Evolutionary conservation across 2,888 invertebrate species (phyloP).

Genomic region (Pecten maximus): DNA sequence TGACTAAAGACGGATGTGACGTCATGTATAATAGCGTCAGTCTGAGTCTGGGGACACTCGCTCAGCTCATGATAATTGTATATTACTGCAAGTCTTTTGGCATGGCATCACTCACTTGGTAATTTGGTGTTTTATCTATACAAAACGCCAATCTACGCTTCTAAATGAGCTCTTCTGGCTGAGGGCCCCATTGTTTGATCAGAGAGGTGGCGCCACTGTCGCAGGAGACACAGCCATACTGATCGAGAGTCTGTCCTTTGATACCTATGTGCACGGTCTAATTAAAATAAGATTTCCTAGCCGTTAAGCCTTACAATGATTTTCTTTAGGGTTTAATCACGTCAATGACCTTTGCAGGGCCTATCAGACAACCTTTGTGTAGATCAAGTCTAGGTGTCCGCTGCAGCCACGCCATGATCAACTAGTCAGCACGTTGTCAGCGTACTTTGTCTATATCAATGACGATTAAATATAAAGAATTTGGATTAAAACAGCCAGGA

Average conservation of each 20-base stretch:
- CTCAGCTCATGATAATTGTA: background rate
- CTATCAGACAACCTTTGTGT: background rate
- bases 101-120: background rate
- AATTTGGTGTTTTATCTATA: background rate
- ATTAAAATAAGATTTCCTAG: background rate
- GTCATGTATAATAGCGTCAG: background rate
- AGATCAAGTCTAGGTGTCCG: background rate
- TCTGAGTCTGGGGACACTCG: background rate
- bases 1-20: background rate
- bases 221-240: background rate
- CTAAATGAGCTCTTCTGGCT: background rate
- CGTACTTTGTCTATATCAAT: background rate
- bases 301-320: background rate
- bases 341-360: background rate
- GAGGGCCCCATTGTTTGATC: background rate
- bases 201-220: slow-evolving; percentile 13
- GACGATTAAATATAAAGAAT: background rate
- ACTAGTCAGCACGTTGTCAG: background rate
- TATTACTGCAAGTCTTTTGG: background rate
- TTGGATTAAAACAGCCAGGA: background rate
- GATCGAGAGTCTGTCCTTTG: background rate
- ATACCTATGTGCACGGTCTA: background rate
- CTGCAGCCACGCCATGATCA: background rate
- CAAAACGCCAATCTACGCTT: background rate
- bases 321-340: background rate